Evolutionary conservation across 2,113 vertebrate genomes (phyloP).

Genomic region (Pterocles burchelli): DNA sequence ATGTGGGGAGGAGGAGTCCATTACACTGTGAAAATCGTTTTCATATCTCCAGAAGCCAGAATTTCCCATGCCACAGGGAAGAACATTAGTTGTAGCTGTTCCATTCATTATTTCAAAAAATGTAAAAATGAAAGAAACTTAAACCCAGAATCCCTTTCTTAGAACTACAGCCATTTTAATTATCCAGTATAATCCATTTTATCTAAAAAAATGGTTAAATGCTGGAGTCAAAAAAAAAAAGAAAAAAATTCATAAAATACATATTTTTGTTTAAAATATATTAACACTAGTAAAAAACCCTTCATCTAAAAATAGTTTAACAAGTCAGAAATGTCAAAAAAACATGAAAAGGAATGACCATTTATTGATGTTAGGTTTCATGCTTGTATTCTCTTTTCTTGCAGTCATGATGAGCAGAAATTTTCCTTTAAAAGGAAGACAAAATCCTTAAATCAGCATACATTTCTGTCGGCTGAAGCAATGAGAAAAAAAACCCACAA

Average conservation of each 20-base stretch:
- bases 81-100: neutral
- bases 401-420: neutral
- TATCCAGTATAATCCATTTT: neutral
- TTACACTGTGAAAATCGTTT: neutral
- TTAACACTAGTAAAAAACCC: neutral
- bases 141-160: neutral
- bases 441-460: neutral
- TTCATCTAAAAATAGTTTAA: neutral
- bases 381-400: neutral
- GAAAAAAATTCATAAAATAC: neutral
- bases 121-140: neutral
- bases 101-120: slow-evolving; percentile 5
- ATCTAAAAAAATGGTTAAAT: neutral
- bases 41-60: slow-evolving; percentile 16
- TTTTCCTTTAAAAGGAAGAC: neutral
- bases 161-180: neutral
- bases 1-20: neutral
- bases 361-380: neutral
- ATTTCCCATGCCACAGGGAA: neutral
- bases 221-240: neutral
- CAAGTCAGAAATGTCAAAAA: neutral
- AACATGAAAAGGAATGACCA: neutral
- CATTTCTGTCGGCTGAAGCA: neutral
- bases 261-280: neutral
- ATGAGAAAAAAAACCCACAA: neutral